Conservation (phyloP, 1,140 invertebrate genomes). For the Aphelenchoides fujianensis region DNA sequence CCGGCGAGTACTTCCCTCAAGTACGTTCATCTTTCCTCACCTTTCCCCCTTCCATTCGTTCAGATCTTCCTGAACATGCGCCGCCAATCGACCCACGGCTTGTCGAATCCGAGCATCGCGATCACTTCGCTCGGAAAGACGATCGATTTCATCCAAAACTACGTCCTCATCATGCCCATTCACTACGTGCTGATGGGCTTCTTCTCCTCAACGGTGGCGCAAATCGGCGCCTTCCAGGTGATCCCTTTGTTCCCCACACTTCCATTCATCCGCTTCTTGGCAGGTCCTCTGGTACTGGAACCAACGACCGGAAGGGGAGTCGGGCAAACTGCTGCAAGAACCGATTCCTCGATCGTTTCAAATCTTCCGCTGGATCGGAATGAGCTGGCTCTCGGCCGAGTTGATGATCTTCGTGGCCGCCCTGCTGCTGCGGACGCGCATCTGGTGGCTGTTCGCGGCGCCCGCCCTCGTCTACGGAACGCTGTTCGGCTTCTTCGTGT, state of each 20-base stretch:
- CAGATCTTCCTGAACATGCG: conserved; percentile 53
- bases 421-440: neutral
- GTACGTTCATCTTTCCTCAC: conserved; percentile 19
- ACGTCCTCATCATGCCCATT: conserved; percentile 44
- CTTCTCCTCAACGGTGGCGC: conserved; percentile 49
- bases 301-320: neutral
- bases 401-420: conserved; percentile 12
- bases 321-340: too few relatives aligned
- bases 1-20: conserved; percentile 55
- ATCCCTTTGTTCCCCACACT: conserved; percentile 24
- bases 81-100: conserved; percentile 43
- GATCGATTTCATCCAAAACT: conserved; percentile 45
- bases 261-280: neutral
- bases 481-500: neutral
- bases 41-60: neutral
- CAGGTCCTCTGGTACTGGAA: conserved; percentile 19
- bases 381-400: neutral
- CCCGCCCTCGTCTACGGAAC: neutral
- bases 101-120: conserved; percentile 37
- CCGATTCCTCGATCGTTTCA: neutral
- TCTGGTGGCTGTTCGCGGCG: conserved; percentile 5
- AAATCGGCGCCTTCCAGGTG: conserved; percentile 46
- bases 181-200: conserved; percentile 56
- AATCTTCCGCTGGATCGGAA: neutral
- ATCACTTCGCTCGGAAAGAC: conserved; percentile 49